phyloP scores from a whole-genome alignment of 2,113 vertebrate species.

The Naja naja region DNA sequence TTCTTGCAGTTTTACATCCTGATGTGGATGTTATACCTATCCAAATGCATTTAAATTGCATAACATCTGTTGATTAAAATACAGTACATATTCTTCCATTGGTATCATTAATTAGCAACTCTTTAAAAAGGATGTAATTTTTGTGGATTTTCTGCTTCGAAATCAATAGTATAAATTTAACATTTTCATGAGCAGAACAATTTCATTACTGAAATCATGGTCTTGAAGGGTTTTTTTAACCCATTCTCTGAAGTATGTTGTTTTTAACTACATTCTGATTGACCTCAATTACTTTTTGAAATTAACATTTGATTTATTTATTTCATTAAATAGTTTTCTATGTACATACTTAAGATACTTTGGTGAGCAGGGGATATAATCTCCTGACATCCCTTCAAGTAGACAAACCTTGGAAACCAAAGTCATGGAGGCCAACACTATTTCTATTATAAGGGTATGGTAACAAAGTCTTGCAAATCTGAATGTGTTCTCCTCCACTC shows the following conservation, averaged over 20 bases:
- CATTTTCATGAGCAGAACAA: background rate
- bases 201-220: background rate
- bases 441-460: background rate
- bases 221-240: background rate
- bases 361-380: background rate
- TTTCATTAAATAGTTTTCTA: background rate
- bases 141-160: background rate
- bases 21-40: background rate
- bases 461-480: background rate
- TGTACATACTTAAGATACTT: background rate
- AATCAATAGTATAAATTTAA: background rate
- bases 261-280: background rate
- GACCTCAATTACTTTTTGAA: constrained; percentile 2
- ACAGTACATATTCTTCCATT: background rate
- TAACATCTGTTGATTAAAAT: background rate
- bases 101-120: background rate
- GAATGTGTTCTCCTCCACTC: background rate
- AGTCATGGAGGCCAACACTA: background rate
- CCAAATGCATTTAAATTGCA: background rate
- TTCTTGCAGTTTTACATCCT: background rate
- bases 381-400: background rate
- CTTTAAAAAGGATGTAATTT: background rate
- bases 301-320: background rate
- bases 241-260: background rate
- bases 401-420: background rate